These are phyloP conservation scores for Meriones unguiculatus DNA, from an alignment of 2,113 vertebrate genomes.

Conservation along the genomic window DNA sequence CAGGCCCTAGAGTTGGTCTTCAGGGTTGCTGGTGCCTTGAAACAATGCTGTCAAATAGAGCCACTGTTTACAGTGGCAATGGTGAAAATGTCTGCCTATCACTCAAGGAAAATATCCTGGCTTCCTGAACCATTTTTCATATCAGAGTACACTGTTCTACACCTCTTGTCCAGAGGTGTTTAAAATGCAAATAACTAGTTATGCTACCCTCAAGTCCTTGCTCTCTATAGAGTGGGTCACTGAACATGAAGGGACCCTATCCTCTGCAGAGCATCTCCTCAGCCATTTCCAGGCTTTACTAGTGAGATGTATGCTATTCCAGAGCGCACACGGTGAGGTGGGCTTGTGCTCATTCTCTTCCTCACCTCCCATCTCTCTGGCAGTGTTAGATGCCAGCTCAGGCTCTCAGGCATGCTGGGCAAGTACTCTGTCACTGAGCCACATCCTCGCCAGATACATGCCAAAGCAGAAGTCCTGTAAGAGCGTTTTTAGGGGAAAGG, in stretches of 20 bases:
- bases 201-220: neutral
- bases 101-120: neutral
- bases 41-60: neutral
- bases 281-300: neutral
- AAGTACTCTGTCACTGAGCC: neutral
- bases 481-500: neutral
- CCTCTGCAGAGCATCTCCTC: neutral
- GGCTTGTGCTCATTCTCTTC: neutral
- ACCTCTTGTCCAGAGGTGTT: neutral
- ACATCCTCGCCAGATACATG: neutral
- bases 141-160: neutral
- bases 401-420: too few relatives aligned
- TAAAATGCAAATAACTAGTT: neutral
- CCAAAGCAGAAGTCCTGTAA: neutral
- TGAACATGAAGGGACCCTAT: neutral
- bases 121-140: neutral
- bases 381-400: neutral
- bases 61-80: neutral
- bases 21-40: neutral
- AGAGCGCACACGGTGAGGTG: neutral
- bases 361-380: neutral
- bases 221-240: neutral
- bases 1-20: neutral
- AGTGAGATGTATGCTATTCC: neutral
- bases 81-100: neutral